phyloP scores from a whole-genome alignment of 2,888 invertebrate genomes.

The Platycheirus albimanus region DNA sequence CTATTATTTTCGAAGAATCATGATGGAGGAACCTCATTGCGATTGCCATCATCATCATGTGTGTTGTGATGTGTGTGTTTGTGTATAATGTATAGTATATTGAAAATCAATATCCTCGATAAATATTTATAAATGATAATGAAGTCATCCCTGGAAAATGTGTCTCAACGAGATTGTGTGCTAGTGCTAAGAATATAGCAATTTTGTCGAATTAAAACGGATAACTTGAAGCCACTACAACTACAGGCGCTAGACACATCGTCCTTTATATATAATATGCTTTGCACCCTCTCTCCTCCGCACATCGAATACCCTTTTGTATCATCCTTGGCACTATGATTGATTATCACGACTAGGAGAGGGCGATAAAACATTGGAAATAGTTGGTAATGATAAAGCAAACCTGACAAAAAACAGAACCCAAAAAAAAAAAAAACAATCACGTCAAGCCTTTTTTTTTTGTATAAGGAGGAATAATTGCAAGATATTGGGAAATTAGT shows the following conservation, averaged over 20 bases:
- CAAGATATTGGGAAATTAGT: slow-evolving; percentile 62
- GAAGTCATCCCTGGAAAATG: slow-evolving; percentile 67
- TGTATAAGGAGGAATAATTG: slow-evolving; percentile 57
- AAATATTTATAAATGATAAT: slow-evolving; percentile 75
- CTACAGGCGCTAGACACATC: slow-evolving; percentile 45
- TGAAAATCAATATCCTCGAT: slow-evolving; percentile 73
- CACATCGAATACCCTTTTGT: slow-evolving; percentile 21
- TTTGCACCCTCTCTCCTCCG: not conserved
- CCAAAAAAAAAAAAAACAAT: slow-evolving; percentile 25
- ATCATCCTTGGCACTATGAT: slow-evolving; percentile 67
- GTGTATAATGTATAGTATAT: slow-evolving; percentile 43
- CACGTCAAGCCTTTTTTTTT: slow-evolving; percentile 29
- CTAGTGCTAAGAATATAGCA: slow-evolving; percentile 69
- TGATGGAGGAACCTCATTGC: slow-evolving; percentile 24
- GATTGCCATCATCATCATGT: no score
- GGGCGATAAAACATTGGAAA: slow-evolving; percentile 58
- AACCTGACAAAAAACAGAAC: slow-evolving; percentile 31
- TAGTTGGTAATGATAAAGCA: slow-evolving; percentile 68
- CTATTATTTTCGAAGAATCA: slow-evolving; percentile 33
- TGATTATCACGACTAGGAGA: slow-evolving; percentile 57
- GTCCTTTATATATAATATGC: not conserved
- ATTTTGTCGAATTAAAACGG: slow-evolving; percentile 68
- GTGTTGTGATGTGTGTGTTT: no score
- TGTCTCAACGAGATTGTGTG: slow-evolving; percentile 69
- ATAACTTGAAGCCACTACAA: slow-evolving; percentile 52